These are phyloP conservation scores for Platypus cylindrus DNA, from an alignment of 2,888 invertebrate genomes.

Conservation along the genomic window DNA sequence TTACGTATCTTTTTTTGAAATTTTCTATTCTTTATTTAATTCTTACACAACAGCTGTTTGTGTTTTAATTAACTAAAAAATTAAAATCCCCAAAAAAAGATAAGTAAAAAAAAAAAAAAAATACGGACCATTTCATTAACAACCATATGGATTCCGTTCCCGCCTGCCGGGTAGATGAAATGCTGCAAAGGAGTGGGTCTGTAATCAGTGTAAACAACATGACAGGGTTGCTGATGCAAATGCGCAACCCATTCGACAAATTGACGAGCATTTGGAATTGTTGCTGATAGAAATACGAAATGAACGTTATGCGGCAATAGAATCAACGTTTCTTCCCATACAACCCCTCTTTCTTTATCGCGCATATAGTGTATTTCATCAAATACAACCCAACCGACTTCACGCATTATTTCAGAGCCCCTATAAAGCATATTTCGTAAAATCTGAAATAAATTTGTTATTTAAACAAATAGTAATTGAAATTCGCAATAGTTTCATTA, in stretches of 20 bases:
- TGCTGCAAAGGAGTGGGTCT: constrained; percentile 96
- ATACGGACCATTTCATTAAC: constrained; percentile 69
- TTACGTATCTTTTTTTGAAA: background rate
- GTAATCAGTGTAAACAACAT: constrained; percentile 98
- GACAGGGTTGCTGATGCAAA: constrained; percentile 92
- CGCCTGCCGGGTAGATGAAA: constrained; percentile 94
- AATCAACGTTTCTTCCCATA: constrained; percentile 99
- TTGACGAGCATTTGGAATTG: constrained; percentile 97
- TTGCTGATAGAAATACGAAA: constrained; percentile 97
- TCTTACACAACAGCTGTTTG: too few relatives aligned
- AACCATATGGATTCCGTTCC: constrained; percentile 91
- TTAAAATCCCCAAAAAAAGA: background rate
- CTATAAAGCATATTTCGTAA: constrained; percentile 95
- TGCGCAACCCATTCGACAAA: constrained; percentile 91
- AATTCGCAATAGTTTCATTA: background rate
- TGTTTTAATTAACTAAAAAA: constrained; percentile 1
- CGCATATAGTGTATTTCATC: constrained; percentile 99
- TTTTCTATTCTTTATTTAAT: background rate
- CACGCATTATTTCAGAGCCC: constrained; percentile 96
- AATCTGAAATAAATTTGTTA: constrained; percentile 64
- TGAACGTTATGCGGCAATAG: constrained; percentile 94
- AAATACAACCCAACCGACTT: constrained; percentile 99
- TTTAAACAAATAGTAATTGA: background rate
- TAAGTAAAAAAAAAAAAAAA: background rate
- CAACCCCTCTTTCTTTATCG: constrained; percentile 97